phyloP scores from a whole-genome alignment of 2,888 invertebrate species.

The Lepidocyrtoides sp. region DNA sequence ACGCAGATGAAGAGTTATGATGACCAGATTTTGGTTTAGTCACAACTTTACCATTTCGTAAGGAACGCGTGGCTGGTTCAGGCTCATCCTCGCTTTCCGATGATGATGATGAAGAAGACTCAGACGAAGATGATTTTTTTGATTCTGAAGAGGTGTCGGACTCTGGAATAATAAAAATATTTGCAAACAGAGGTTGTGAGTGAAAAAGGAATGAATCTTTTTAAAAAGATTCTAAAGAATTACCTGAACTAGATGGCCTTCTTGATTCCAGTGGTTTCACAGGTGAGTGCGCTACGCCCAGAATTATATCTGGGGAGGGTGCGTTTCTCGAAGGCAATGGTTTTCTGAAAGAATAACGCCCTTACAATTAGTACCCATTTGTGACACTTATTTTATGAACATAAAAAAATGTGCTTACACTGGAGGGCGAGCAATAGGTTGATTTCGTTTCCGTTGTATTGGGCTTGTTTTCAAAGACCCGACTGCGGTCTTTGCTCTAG shows the following conservation, averaged over 20 bases:
- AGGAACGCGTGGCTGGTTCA: conserved; percentile 77
- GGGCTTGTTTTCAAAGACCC: conserved; percentile 76
- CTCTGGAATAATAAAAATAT: no score
- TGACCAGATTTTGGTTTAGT: conserved; percentile 63
- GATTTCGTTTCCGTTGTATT: conserved; percentile 54
- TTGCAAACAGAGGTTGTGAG: no score
- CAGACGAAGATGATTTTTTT: conserved; percentile 63
- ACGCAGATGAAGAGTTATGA: not conserved
- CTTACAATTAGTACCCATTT: not conserved
- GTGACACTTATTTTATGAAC: not conserved
- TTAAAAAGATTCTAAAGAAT: not conserved
- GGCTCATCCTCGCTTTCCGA: conserved; percentile 70
- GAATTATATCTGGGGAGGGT: conserved; percentile 85
- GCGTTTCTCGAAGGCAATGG: conserved; percentile 81
- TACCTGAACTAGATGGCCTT: conserved; percentile 64
- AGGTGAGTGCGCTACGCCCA: conserved; percentile 80
- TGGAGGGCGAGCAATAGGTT: conserved; percentile 41
- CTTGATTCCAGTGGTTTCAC: conserved; percentile 53
- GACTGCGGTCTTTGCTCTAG: conserved; percentile 79
- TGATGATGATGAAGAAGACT: conserved; percentile 60
- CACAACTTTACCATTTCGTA: conserved; percentile 83
- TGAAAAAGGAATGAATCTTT: no score
- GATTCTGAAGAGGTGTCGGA: conserved; percentile 60
- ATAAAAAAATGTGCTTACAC: no score
- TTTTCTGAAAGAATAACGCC: conserved; percentile 55